A percentile compares a stretch with the other conserved stretches of the same genome.
phyloP scores from a whole-genome alignment of 2,797 vertebrate species.

The Hapalemur alaotrensis region DNA sequence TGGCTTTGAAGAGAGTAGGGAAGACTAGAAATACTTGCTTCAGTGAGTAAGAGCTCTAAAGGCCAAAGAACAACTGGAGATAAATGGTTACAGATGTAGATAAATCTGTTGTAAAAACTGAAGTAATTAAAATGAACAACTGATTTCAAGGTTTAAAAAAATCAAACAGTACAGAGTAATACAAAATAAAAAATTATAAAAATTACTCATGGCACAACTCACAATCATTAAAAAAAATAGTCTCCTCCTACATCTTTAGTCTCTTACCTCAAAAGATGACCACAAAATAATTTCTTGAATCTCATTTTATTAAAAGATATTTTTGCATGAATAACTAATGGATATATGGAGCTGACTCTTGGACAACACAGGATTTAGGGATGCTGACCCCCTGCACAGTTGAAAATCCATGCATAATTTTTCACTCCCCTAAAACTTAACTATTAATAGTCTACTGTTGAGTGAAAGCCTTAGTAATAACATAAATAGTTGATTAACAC shows the following conservation, averaged over 20 bases:
- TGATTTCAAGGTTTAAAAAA: background rate
- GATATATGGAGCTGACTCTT: background rate
- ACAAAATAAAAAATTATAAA: background rate
- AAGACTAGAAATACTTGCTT: background rate
- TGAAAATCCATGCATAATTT: background rate
- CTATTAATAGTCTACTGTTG: background rate
- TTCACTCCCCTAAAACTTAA: background rate
- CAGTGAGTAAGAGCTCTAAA: background rate
- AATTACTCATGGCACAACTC: background rate
- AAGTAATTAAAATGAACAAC: background rate
- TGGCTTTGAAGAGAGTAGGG: background rate
- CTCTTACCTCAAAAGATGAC: background rate
- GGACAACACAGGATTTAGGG: background rate
- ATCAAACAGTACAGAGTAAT: background rate
- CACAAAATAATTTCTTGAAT: background rate
- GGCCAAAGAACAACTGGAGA: background rate
- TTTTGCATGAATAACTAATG: background rate
- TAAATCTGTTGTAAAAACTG: background rate
- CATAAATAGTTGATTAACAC: background rate
- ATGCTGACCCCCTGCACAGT: background rate
- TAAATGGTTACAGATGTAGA: background rate
- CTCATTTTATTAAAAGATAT: background rate
- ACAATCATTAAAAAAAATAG: background rate
- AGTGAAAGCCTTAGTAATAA: background rate
- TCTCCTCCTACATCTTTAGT: background rate